Base-by-base conservation (phyloP, 1,140 invertebrate species). In the Nasonia longicornis region DNA sequence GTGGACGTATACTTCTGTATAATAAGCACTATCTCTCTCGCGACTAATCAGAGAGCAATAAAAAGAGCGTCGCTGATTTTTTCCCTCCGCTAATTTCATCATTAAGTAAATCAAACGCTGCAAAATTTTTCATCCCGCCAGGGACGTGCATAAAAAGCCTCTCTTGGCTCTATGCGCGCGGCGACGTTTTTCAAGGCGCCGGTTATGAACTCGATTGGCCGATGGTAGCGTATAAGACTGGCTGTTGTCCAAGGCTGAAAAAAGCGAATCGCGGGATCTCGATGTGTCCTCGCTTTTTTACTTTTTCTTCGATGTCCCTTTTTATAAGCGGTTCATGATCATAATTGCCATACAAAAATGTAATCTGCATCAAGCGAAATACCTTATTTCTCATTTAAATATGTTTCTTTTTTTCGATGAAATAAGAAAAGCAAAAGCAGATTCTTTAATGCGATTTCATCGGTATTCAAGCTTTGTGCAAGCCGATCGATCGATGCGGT, bases 171-270 rank as follows among this genome's bases (percentile, higher is more conserved):
- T 58, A 3, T 58, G 20, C 20, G 6, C 16, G 52, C 0, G 52
- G 16, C 52, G 16, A 74, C 74, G 69, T 67, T 75, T 79, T 74
- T 58, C 75, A 58, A 74, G 72, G 72, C 72, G 26, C 22, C 29
- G 52, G n/a, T 63, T 74, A 74, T 74, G 45, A 45, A 72, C 48
- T 74, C 72, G 72, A 74, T 74, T 58, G 45, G 29, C 31, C 8
- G 71, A 73, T 48, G 42, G 52, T 58, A 67, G 10, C 45, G 31
- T 31, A 26, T 26, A 67, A 67, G 14, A 70, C 76, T 78, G 76
- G 76, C 76, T 29, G 76, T 52, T 78, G 31, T 78, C 76, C 76
- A 78, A 78, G 76, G 31, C 11, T 52, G 45, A 29, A 8, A 67
- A 77, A 75, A 48, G 29, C 22, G 16, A 78, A 69, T 69, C 66